Conservation (phyloP, 2,797 vertebrate species). For the Hippoglossus hippoglossus region DNA sequence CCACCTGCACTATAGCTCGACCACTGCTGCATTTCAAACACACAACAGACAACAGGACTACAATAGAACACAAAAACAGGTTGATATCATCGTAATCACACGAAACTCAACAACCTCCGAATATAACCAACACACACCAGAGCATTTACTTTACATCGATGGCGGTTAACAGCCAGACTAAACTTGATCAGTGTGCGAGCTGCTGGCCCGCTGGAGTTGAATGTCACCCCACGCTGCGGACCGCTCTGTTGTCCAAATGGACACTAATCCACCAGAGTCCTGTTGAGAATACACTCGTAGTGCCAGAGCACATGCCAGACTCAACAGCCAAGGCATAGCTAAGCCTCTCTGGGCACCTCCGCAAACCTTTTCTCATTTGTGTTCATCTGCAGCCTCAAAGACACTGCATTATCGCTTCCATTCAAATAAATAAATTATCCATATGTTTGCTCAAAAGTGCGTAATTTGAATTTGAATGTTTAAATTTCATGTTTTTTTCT, state of each 20-base stretch:
- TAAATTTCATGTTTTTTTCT: neutral
- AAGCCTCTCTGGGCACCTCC: conserved; percentile 75
- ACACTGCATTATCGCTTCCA: conserved; percentile 42
- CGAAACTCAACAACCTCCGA: neutral
- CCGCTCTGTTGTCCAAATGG: conserved; percentile 83
- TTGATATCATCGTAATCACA: neutral
- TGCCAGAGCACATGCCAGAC: conserved; percentile 79
- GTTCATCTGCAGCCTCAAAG: conserved; percentile 56
- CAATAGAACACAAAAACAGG: neutral
- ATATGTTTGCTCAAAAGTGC: no score
- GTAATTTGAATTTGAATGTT: neutral
- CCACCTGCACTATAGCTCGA: conserved; percentile 40
- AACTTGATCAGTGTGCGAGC: conserved; percentile 55
- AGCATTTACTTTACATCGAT: neutral
- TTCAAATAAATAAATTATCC: conserved; percentile 6
- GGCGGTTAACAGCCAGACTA: conserved; percentile 30
- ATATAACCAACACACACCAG: neutral
- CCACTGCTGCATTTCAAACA: conserved; percentile 28
- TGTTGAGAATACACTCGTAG: conserved; percentile 72
- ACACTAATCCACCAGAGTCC: conserved; percentile 81
- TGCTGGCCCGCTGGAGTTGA: conserved; percentile 73
- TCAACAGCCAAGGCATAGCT: conserved; percentile 77
- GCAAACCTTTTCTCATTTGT: conserved; percentile 68
- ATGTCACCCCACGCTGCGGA: conserved; percentile 80
- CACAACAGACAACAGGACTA: neutral